A percentile compares a stretch with the other conserved stretches of the same genome.
These are phyloP conservation scores for Timema cristinae DNA, from an alignment of 2,888 invertebrate species.

Conservation along the genomic window DNA sequence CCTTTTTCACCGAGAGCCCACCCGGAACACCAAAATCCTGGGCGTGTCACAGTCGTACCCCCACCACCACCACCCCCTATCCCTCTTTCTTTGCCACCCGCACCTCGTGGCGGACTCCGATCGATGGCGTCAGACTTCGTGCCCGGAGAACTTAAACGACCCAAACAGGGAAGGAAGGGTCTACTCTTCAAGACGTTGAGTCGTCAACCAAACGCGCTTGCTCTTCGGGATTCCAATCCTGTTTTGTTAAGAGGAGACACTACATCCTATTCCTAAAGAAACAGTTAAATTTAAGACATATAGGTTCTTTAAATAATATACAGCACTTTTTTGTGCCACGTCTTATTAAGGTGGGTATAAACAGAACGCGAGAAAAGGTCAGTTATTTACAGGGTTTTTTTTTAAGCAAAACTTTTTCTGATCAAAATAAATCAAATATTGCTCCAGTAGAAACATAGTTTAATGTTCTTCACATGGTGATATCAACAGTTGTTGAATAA, in stretches of 20 bases:
- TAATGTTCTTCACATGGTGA: no score
- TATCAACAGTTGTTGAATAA: no score
- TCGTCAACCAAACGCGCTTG: background rate
- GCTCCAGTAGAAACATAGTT: no score
- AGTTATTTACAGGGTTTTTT: no score
- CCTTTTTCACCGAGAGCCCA: background rate
- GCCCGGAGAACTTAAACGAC: slow-evolving; percentile 25
- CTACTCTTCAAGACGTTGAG: background rate
- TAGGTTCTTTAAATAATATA: no score
- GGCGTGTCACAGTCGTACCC: slow-evolving; percentile 14
- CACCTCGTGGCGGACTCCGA: slow-evolving; percentile 9
- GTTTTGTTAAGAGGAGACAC: background rate
- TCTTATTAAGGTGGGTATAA: no score
- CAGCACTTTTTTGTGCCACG: no score
- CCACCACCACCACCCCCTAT: slow-evolving; percentile 9
- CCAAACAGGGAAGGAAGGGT: slow-evolving; percentile 7
- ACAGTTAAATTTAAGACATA: no score
- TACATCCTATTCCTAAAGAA: no score
- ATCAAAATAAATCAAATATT: no score
- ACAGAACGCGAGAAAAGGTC: no score
- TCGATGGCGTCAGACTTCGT: slow-evolving; percentile 22
- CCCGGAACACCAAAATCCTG: slow-evolving; percentile 9
- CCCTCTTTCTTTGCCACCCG: background rate
- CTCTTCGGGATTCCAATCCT: slow-evolving; percentile 1
- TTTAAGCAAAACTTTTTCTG: no score